Conservation (phyloP, 2,888 invertebrate species). For the Agriopis aurantiaria region DNA sequence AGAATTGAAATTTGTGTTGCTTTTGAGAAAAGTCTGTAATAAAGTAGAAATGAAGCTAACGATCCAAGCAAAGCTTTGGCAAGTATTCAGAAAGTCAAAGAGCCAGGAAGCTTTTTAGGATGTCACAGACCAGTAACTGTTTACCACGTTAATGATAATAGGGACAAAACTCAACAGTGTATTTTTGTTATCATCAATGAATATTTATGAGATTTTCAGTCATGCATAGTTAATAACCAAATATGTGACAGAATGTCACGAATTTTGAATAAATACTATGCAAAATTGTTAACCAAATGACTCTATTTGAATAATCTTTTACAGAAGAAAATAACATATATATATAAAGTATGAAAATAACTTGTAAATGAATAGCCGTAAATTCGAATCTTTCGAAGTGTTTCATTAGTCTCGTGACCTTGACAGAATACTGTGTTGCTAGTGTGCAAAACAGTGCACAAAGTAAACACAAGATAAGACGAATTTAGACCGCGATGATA, state of each 20-base stretch:
- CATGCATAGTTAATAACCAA: not conserved
- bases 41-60: not conserved
- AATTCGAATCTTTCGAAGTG: not conserved
- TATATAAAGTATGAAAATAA: not conserved
- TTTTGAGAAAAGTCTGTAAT: not conserved
- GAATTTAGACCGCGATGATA: conserved; percentile 31
- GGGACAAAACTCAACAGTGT: not conserved
- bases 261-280: conserved; percentile 2
- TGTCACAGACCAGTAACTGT: not conserved
- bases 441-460: conserved; percentile 32
- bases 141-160: not conserved
- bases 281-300: not conserved
- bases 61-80: not conserved
- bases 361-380: too few relatives aligned
- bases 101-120: not conserved
- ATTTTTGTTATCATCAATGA: not conserved
- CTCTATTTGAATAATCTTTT: not conserved
- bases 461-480: conserved; percentile 32
- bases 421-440: conserved; percentile 20
- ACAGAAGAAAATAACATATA: not conserved
- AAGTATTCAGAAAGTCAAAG: too few relatives aligned
- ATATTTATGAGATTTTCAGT: conserved; percentile 4
- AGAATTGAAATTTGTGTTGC: not conserved
- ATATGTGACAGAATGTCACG: conserved; percentile 6
- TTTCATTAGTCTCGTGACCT: conserved; percentile 8